Evolutionary conservation across 2,797 vertebrate species (phyloP).

Genomic region (Danionella dracula): DNA sequence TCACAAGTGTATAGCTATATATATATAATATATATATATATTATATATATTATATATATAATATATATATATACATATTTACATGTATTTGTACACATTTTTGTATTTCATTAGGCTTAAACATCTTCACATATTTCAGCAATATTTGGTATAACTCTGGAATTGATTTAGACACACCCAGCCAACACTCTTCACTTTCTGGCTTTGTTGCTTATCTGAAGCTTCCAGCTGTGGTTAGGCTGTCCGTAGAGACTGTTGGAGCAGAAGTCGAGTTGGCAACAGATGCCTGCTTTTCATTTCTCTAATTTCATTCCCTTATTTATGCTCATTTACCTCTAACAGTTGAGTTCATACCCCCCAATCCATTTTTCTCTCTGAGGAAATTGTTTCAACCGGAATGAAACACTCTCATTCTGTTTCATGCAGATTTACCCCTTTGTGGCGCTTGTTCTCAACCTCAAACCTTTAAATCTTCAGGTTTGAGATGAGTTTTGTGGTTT

Average conservation of each 20-base stretch:
- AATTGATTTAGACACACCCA: conserved; percentile 17
- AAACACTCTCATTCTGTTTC: neutral
- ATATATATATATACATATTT: no score
- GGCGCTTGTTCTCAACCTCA: neutral
- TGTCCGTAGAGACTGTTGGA: conserved; percentile 57
- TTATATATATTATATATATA: no score
- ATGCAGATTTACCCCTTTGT: neutral
- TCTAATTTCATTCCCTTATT: conserved; percentile 54
- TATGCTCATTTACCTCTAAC: conserved; percentile 36
- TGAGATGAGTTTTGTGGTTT: conserved; percentile 13
- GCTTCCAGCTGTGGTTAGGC: conserved; percentile 63
- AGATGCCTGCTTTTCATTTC: conserved; percentile 52
- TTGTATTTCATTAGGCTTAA: no score
- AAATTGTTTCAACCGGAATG: conserved; percentile 19
- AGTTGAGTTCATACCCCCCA: conserved; percentile 37
- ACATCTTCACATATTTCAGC: neutral
- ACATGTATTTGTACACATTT: no score
- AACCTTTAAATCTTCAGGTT: neutral
- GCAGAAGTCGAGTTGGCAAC: conserved; percentile 54
- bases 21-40: no score
- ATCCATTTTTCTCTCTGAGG: conserved; percentile 33
- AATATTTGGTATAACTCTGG: neutral
- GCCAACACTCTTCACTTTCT: conserved; percentile 15
- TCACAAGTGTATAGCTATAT: no score
- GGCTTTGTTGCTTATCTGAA: conserved; percentile 67